Evolutionary conservation across 2,113 vertebrate species (phyloP), one percentile per base, ranked within the genome.

Genomic region (Petaurus breviceps): DNA sequence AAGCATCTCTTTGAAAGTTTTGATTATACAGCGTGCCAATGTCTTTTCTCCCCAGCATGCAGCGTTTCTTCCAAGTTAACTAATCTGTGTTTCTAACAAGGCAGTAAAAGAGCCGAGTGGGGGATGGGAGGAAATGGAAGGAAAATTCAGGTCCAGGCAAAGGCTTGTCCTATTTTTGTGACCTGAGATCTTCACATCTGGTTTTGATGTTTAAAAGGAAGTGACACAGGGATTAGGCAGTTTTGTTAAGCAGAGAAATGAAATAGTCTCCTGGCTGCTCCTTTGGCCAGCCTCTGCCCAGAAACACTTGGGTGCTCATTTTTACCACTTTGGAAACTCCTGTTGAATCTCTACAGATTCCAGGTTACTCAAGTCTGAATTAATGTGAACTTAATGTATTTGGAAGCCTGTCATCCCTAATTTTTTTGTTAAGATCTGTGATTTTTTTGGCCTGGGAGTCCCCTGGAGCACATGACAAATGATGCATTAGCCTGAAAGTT

Each of bases 121-220:
- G 57, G 50, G 52, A 94, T 43, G 25, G 11, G 19, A 91, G 43
- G 3, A 25, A 90, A 77, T 91, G 51, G 3, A 91, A 51, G 2
- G 68, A 46, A 37, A 5, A 3, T 11, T 90, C n/a, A 90, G 31
- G 57, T 51, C 54, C 8, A 11, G 31, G 25, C 54, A 54, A 61
- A 94, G 46, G 52, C 46, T 43, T 26, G 55, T 94, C 90, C 31
- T 51, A 93, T 49, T 43, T 90, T 57, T 6, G 50, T 57, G 47
- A 25, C n/a, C 53, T 5, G 43, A 90, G 90, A 91, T 28, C 0
- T 16, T 51, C 37, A 50, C 8, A 51, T 84, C 68, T 84, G 68
- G 16, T 84, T 84, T 84, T 84, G 31, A 90, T 91, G 61, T 61
- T 61, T 61, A 61, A 61, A 91, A 57, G 7, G 90, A 94, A 94